These are phyloP conservation scores for Megalops atlanticus DNA, from an alignment of 2,113 vertebrate genomes.

Conservation along the genomic window DNA sequence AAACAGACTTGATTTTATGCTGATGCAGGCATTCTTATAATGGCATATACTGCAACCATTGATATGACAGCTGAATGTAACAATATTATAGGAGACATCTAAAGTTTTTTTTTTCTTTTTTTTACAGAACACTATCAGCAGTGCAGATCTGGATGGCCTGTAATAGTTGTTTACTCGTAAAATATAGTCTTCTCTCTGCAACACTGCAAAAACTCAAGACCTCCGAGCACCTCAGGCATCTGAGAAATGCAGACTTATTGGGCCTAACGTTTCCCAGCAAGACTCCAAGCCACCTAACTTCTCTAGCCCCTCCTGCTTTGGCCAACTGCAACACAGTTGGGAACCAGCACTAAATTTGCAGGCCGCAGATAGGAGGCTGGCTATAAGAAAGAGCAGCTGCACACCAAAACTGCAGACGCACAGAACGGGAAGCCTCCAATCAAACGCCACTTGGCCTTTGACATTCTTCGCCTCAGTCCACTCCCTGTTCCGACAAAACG, in stretches of 20 bases:
- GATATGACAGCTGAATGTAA: background rate
- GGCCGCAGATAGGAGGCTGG: background rate
- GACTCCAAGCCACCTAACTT: background rate
- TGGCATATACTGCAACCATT: background rate
- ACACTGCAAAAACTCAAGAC: background rate
- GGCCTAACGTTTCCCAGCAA: slow-evolving; percentile 14
- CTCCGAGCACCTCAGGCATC: background rate
- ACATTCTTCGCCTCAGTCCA: background rate
- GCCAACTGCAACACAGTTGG: background rate
- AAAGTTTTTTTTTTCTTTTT: too few species aligned
- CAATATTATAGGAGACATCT: background rate
- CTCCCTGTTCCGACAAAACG: background rate
- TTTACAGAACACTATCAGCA: background rate
- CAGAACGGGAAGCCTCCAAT: background rate
- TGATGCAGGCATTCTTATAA: background rate
- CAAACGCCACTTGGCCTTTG: background rate
- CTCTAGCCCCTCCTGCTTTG: background rate
- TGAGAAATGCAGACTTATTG: background rate
- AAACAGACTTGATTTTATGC: background rate
- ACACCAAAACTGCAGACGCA: background rate
- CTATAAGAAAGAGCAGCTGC: background rate
- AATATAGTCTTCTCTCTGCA: too few species aligned
- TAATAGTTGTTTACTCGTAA: background rate
- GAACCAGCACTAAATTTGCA: background rate
- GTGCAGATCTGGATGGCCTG: too few species aligned